Base-by-base conservation (phyloP, 2,888 invertebrate genomes). In the Orgyia antiqua region DNA sequence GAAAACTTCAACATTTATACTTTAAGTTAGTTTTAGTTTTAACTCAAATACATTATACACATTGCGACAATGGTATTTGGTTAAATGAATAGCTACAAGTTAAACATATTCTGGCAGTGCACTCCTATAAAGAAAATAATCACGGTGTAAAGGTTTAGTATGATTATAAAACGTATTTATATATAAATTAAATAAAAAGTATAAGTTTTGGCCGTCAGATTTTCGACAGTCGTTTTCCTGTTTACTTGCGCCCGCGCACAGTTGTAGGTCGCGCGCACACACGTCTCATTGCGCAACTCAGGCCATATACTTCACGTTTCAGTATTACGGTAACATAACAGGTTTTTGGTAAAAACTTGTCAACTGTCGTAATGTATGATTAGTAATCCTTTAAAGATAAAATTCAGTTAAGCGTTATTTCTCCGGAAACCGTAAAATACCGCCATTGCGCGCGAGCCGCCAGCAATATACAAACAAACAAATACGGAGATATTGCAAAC, bases 391-490 rank as follows among this genome's bases (percentile, higher is more conserved):
- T 35, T 35, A 25, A 26, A 31, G 25, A 35, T 30, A 33, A 45
- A 39, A 45, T 29, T 36, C 36, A 26, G 31, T 31, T 25, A 29
- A 33, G 24, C 31, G 36, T 39, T 29, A 32, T 21, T 45, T 49
- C 51, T 51, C 61, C 64, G 68, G 68, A 68, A 68, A 59, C 57
- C 19, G 61, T 52, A 43, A 51, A 61, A 68, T 68, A 64, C 66
- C 69, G 66, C 51, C 61, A 64, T 63, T 47, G 61, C 65, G 58
- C 67, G 47, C 67, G 68, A 58, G 63, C 65, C 58, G 43, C 18
- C 31, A 29, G 26, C 57, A 36, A 21, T 31, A 23, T 29, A 39
- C 58, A 59, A 58, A 62, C 64, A 61, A 64, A 64, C 62, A 64
- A 65, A 65, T 57, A 59, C 33, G 38, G 33, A 47, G 41, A 52